Conservation (phyloP, 1,140 invertebrate genomes). For the Orius laevigatus region DNA sequence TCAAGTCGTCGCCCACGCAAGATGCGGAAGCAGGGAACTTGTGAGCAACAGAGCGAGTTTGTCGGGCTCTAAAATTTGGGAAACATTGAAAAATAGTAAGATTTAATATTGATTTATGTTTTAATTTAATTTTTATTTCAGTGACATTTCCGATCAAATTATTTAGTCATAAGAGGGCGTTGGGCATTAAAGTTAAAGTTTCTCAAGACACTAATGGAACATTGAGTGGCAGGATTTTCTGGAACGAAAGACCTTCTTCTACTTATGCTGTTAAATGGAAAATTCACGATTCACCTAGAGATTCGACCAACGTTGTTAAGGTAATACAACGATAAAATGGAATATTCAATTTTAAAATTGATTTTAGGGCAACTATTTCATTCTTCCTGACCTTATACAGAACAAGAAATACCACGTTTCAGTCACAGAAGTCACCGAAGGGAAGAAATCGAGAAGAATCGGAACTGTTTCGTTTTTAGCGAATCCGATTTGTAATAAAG, state of each 20-base stretch:
- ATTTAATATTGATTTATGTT: not conserved
- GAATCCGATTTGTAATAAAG: not conserved
- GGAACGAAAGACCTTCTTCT: conserved; percentile 1
- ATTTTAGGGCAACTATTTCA: conserved; percentile 7
- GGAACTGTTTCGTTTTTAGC: conserved; percentile 6
- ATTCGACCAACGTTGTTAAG: not conserved
- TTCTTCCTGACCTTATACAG: not conserved
- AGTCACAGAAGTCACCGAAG: conserved; percentile 6
- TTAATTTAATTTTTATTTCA: not conserved
- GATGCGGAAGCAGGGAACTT: not conserved
- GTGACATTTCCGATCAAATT: not conserved
- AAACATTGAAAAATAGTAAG: not conserved
- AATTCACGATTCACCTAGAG: not conserved
- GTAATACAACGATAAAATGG: not conserved
- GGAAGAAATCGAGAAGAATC: conserved; percentile 5
- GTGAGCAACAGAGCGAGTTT: not conserved
- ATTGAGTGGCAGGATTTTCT: not conserved
- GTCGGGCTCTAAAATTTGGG: not conserved
- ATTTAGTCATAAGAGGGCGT: not conserved
- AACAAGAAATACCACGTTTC: conserved; percentile 3
- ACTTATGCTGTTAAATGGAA: conserved; percentile 2
- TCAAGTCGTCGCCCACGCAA: not conserved
- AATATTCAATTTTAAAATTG: not conserved
- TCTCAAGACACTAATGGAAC: not conserved
- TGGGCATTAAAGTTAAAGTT: not conserved